These are phyloP conservation scores for Picus viridis DNA, from an alignment of 2,797 vertebrate genomes.

Conservation along the genomic window DNA sequence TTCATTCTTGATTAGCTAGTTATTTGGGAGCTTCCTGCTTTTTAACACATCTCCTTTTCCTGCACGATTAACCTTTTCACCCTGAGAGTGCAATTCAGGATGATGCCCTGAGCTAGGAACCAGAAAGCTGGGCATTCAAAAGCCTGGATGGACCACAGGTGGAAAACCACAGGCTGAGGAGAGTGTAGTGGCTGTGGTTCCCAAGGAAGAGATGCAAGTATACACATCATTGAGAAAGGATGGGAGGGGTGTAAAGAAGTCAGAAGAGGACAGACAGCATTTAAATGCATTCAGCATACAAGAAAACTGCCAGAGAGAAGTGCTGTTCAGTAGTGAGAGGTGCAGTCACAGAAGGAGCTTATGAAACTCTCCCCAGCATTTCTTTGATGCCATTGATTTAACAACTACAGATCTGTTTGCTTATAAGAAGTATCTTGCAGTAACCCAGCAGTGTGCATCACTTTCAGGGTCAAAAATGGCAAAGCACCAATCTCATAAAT, in stretches of 20 bases:
- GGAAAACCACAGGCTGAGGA: background rate
- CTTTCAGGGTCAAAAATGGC: background rate
- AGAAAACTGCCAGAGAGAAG: background rate
- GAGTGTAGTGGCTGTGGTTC: background rate
- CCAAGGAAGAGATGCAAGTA: background rate
- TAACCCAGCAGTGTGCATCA: background rate
- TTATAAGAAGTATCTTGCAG: background rate
- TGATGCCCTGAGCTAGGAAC: background rate
- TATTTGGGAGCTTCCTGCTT: slow-evolving; percentile 9
- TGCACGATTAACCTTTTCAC: slow-evolving; percentile 41
- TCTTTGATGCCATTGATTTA: background rate
- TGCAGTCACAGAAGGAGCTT: background rate
- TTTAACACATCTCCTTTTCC: slow-evolving; percentile 19
- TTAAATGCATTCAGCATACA: background rate
- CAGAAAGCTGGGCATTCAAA: background rate
- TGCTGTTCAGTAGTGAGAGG: background rate
- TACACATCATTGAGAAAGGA: background rate
- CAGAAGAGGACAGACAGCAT: background rate
- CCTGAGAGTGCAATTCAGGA: background rate
- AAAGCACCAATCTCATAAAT: background rate
- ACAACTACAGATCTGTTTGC: background rate
- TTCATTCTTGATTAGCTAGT: slow-evolving; percentile 33
- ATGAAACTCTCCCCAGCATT: background rate
- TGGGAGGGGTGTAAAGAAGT: background rate
- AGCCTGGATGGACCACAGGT: background rate